Evolutionary conservation across 2,888 invertebrate species (phyloP), one percentile per base, ranked within the genome.

Genomic region (Boloria selene): DNA sequence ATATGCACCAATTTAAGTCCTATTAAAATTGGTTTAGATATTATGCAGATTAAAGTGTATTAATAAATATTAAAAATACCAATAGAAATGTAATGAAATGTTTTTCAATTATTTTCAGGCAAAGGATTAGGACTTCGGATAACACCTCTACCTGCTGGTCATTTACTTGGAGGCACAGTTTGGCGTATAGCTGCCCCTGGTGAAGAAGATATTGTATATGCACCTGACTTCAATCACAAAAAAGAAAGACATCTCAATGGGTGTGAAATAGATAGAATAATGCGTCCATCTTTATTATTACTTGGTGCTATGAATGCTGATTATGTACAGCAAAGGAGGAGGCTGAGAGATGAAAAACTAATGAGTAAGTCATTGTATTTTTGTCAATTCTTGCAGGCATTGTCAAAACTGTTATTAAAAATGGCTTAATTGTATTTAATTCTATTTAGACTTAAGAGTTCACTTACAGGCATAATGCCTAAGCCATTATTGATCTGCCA

Each of bases 121-220:
- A 98, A 98, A 93, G 99, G 99, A 0, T 96, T 98, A 82, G 99
- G 99, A 0, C 94, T 99, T 31, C 97, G 98, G 13, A 96, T 97
- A 56, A 99, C 98, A 0, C 99, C 99, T 0, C 88, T 99, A 18
- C 98, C 98, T 7, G 99, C 99, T 1, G 97, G 99, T 0, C 99
- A 99, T 86, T 98, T 99, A 95, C 96, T 99, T 55, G 99, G 99
- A 2, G 99, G 99, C 16, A 98, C 99, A 0, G 97, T 99, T 59
- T 99, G 99, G 99, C 97, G 98, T 79, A 99, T 99, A 22, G 96
- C 98, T 42, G 99, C 99, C 80, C 97, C 98, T 42, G 99, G 98
- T 0, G 99, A 99, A 83, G 99, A 99, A 86, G 99, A 99, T 79
- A 98, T 99, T 72, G 95, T 99, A 1, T 99, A 99, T 86, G 99